Base-by-base conservation (phyloP, 2,888 invertebrate genomes). In the Barypeithes pellucidus region DNA sequence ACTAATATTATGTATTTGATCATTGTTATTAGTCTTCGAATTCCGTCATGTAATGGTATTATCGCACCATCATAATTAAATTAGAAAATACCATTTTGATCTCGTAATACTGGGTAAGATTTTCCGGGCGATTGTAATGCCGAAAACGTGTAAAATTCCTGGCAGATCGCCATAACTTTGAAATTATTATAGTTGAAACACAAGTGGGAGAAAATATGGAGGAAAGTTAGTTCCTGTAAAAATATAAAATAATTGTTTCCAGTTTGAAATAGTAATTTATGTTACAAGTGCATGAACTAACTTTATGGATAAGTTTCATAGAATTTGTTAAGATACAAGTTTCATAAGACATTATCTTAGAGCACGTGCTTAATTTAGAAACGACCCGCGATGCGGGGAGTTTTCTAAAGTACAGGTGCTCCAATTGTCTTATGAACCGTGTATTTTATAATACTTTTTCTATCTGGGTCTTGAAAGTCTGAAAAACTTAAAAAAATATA, bases 221-320 rank as follows among this genome's bases (percentile, higher is more conserved):
- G n/a, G 24, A 12, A 24, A 50, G 22, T 50, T 50, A 50, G 22
- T 50, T 24, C 22, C 50, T 11, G 22, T 50, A n/a, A 50, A 50
- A 24, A 11, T 24, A 50, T 24, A 24, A 50, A 50, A 50, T 50
- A n/a, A 50, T 22, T 22, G 22, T 20, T 50, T 24, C 22, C 24
- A 50, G 16, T 24, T 50, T 24, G n/a, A 11, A 2, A 39, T 1
- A 39, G 12, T n/a, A 39, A n/a, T 39, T 8, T 33, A 5, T 33
- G 5, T 4, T 8, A 33, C 4, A 5, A 12, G 1, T 39, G 39
- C 39, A 3, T 11, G 12, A 39, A 39, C 11, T 12, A 39, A 12
- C 39, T n/a, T n/a, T n/a, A n/a, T n/a, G n/a, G n/a, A n/a, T n/a
- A n/a, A n/a, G n/a, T n/a, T n/a, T n/a, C n/a, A n/a, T n/a, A n/a